These are phyloP conservation scores for Bubo scandiacus DNA, from an alignment of 2,113 vertebrate genomes.

Conservation along the genomic window DNA sequence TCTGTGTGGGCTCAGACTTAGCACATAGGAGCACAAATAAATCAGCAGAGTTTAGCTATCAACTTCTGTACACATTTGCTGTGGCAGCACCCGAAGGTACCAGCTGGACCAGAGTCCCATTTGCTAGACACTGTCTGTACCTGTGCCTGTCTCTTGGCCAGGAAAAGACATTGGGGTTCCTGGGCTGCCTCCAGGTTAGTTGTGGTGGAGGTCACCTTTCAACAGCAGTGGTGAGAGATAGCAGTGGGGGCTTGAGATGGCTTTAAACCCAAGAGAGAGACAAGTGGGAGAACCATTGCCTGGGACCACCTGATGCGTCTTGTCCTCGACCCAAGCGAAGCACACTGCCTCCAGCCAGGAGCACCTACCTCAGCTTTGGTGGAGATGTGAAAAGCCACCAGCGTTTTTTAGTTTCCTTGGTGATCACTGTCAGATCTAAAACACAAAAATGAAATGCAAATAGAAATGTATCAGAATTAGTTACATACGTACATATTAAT, in stretches of 20 bases:
- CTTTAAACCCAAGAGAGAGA: not conserved
- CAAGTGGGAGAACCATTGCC: not conserved
- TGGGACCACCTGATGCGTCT: not conserved
- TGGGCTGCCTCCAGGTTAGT: not conserved
- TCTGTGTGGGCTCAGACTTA: not conserved
- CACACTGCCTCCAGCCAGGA: fast-evolving
- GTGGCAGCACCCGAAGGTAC: not conserved
- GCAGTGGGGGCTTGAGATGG: not conserved
- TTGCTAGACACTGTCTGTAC: too few relatives aligned
- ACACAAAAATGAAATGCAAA: not conserved
- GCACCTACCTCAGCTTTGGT: not conserved
- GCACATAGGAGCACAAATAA: not conserved
- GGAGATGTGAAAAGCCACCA: not conserved
- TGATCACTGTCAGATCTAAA: not conserved
- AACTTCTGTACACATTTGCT: too few relatives aligned
- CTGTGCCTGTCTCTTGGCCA: not conserved
- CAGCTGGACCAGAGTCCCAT: not conserved
- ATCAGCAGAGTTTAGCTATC: not conserved
- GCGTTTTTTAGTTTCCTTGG: not conserved
- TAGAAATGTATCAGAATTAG: not conserved
- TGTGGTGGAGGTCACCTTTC: not conserved
- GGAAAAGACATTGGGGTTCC: not conserved
- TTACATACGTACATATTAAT: not conserved
- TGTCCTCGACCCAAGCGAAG: not conserved
- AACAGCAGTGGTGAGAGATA: not conserved